Conservation (phyloP, 2,888 invertebrate genomes). For the Adineta ricciae region DNA sequence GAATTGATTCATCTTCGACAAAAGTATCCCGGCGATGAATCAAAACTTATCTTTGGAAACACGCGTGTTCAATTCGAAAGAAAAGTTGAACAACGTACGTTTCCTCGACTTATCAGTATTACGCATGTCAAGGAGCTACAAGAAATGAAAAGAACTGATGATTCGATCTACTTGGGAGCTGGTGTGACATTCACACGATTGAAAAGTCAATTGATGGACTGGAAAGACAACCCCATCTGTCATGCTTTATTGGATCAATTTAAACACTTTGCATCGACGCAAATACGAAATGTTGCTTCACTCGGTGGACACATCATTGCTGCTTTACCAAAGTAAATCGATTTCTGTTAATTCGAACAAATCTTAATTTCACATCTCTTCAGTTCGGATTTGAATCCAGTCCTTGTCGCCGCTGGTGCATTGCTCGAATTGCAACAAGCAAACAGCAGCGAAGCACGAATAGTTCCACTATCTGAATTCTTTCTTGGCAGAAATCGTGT, state of each 20-base stretch:
- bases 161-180: conserved; percentile 66
- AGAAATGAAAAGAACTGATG: conserved; percentile 52
- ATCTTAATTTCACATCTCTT: background rate
- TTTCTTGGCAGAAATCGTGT: conserved; percentile 72
- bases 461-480: conserved; percentile 62
- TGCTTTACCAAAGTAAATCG: conserved; percentile 20
- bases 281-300: conserved; percentile 80
- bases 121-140: conserved; percentile 61
- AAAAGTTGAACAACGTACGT: conserved; percentile 71
- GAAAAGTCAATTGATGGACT: conserved; percentile 58
- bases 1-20: conserved; percentile 64
- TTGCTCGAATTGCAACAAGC: conserved; percentile 56
- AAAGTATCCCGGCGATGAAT: conserved; percentile 45
- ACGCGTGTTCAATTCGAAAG: conserved; percentile 80
- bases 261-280: conserved; percentile 85
- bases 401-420: conserved; percentile 65
- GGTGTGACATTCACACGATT: conserved; percentile 66
- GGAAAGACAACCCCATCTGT: conserved; percentile 41
- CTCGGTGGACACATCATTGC: conserved; percentile 38
- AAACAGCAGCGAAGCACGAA: conserved; percentile 50
- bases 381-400: conserved; percentile 76
- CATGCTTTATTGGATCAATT: conserved; percentile 68
- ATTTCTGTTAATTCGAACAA: background rate
- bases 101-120: conserved; percentile 69
- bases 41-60: conserved; percentile 66